Evolutionary conservation across 1,140 invertebrate species (phyloP), one percentile per base, ranked within the genome.

Genomic region (Chrysomallon squamiferum): DNA sequence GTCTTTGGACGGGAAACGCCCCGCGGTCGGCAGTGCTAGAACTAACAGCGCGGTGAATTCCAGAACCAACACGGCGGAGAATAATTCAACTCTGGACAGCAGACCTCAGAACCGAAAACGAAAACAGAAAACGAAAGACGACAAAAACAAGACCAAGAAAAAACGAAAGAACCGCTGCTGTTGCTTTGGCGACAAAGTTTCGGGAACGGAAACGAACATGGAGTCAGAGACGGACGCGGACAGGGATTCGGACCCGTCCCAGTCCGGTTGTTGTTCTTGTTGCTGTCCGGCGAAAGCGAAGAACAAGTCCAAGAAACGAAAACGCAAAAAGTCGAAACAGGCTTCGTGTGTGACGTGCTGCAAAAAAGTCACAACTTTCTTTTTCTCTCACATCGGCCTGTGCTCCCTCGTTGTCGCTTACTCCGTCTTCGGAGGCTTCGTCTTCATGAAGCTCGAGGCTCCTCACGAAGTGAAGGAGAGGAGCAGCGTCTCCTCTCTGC

Each of bases 351-450:
- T 27, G 18, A 43, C 13, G n/a, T 83, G 77, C 66, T 82, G 75
- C 59, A 80, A 81, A 59, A 68, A 83, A 74, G 76, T 86, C 18
- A 72, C 78, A 11, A 79, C 84, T 9, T 87, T 87, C 69, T 68
- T 90, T 9, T 89, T 90, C 75, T 89, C 89, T 5, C 89, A 90
- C 77, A 94, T 98, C 58, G 96, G 96, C 57, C 93, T 98, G 9
- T 96, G 95, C 49, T 94, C 92, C 0, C 86, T 98, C 7, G 94
- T 99, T n/a, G 94, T 98, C 0, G 91, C 93, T 50, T 98, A 98
- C 82, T 94, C 96, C 4, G 92, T 98, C 47, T 89, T 97, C 6
- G 97, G 96, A 0, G 96, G 96, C 1, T 90, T 96, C 22, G 91
- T 93, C 45, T 99, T 98, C 83, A 92, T 91, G 77, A 88, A 89